A percentile compares a stretch with the other conserved stretches of the same genome.
Evolutionary conservation across 2,888 invertebrate species (phyloP).

Genomic region (Meandrusa payeni): DNA sequence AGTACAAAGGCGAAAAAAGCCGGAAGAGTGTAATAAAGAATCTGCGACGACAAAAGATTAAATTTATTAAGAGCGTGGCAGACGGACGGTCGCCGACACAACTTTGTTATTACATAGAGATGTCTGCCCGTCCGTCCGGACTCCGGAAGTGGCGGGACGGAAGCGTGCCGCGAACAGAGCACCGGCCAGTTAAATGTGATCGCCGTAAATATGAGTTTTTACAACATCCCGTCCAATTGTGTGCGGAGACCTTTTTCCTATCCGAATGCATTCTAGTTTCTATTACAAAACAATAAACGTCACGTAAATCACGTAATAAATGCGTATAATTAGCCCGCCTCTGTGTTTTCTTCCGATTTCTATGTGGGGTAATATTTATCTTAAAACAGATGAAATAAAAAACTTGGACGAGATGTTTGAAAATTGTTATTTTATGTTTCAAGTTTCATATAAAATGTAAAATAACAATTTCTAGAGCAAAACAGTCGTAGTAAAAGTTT

Average conservation of each 20-base stretch:
- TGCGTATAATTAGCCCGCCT: neutral
- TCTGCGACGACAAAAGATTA: slow-evolving; percentile 19
- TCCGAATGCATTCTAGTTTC: slow-evolving; percentile 3
- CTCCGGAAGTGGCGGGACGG: slow-evolving; percentile 23
- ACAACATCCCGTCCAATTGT: slow-evolving; percentile 25
- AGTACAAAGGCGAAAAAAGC: slow-evolving; percentile 13
- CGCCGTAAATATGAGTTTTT: slow-evolving; percentile 25
- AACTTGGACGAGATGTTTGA: too few species aligned
- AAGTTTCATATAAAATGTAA: too few species aligned
- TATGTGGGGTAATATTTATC: too few species aligned
- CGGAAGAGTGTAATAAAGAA: slow-evolving; percentile 19
- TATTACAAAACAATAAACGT: slow-evolving; percentile 6
- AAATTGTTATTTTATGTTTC: too few species aligned
- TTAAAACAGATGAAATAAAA: too few species aligned
- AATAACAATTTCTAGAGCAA: too few species aligned
- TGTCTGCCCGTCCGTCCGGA: slow-evolving; percentile 15
- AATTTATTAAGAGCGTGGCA: slow-evolving; percentile 17
- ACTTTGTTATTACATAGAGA: slow-evolving; percentile 24
- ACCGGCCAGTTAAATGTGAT: slow-evolving; percentile 19
- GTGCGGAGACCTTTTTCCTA: slow-evolving; percentile 16
- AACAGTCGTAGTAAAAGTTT: too few species aligned
- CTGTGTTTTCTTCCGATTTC: too few species aligned
- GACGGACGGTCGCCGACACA: slow-evolving; percentile 31
- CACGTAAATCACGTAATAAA: slow-evolving; percentile 1
- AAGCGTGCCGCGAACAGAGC: slow-evolving; percentile 23